phyloP scores from a whole-genome alignment of 2,797 vertebrate species.

The Neoniphon sammara region DNA sequence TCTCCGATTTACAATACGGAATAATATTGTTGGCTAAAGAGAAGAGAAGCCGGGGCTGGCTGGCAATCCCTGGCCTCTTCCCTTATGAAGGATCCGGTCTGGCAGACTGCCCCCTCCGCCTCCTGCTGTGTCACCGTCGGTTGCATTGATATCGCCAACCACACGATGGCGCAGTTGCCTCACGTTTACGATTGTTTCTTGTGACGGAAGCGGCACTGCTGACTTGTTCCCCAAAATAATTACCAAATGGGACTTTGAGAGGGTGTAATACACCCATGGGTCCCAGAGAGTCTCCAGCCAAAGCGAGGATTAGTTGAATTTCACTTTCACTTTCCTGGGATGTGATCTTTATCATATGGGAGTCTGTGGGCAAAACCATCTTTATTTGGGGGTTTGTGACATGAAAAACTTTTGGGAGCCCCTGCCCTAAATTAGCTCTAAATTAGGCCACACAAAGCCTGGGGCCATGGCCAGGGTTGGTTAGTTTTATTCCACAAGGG shows the following conservation, averaged over 20 bases:
- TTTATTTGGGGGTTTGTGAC: too few species aligned
- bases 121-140: slow-evolving; percentile 80
- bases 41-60: slow-evolving; percentile 83
- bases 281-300: not conserved
- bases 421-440: too few species aligned
- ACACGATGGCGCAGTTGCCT: slow-evolving; percentile 57
- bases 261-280: not conserved
- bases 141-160: slow-evolving; percentile 23
- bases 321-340: too few species aligned
- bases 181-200: not conserved
- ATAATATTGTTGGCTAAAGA: slow-evolving; percentile 61
- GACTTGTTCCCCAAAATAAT: not conserved
- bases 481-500: too few species aligned
- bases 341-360: too few species aligned
- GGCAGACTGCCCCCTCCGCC: slow-evolving; percentile 72
- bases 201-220: not conserved
- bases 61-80: slow-evolving; percentile 83
- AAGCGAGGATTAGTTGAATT: not conserved
- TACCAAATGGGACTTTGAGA: not conserved
- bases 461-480: too few species aligned
- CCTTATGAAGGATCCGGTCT: slow-evolving; percentile 84
- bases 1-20: slow-evolving; percentile 60
- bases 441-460: too few species aligned
- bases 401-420: too few species aligned
- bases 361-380: too few species aligned